phyloP scores from a whole-genome alignment of 1,140 invertebrate species.

The Drosophila orena region DNA sequence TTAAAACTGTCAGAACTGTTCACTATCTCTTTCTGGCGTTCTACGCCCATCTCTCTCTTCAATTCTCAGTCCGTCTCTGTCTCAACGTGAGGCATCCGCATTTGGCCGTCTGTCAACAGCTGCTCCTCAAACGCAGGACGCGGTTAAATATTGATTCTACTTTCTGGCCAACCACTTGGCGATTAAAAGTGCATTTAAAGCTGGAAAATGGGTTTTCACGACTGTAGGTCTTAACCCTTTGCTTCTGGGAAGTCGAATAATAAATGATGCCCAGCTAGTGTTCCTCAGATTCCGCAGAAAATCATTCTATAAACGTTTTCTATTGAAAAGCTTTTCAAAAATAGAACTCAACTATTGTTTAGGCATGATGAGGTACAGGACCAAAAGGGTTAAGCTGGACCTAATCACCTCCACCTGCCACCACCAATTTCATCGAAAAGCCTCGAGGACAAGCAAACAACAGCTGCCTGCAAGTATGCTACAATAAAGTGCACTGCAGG shows the following conservation, averaged over 20 bases:
- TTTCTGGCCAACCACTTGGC: conserved; percentile 54
- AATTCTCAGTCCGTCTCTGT: background rate
- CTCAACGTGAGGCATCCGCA: conserved; percentile 53
- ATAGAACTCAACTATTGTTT: background rate
- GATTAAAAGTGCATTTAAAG: conserved; percentile 80
- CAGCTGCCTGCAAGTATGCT: conserved; percentile 71
- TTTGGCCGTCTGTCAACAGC: conserved; percentile 66
- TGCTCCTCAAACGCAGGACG: conserved; percentile 53
- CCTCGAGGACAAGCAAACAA: conserved; percentile 59
- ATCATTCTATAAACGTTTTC: too few relatives aligned
- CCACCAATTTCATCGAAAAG: conserved; percentile 9
- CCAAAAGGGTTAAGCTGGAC: background rate
- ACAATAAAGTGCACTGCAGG: conserved; percentile 64
- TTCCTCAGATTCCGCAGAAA: background rate
- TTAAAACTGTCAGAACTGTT: conserved; percentile 76
- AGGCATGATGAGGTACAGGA: background rate
- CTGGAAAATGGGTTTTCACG: background rate
- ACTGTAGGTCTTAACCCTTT: background rate
- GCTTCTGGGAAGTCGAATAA: too few relatives aligned
- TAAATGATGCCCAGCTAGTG: too few relatives aligned
- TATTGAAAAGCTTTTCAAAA: background rate
- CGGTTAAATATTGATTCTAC: conserved; percentile 77
- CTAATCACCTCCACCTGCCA: conserved; percentile 10
- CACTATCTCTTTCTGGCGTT: background rate
- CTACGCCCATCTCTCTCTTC: conserved; percentile 1